phyloP scores from a whole-genome alignment of 2,113 vertebrate genomes.

The Caranx melampygus region DNA sequence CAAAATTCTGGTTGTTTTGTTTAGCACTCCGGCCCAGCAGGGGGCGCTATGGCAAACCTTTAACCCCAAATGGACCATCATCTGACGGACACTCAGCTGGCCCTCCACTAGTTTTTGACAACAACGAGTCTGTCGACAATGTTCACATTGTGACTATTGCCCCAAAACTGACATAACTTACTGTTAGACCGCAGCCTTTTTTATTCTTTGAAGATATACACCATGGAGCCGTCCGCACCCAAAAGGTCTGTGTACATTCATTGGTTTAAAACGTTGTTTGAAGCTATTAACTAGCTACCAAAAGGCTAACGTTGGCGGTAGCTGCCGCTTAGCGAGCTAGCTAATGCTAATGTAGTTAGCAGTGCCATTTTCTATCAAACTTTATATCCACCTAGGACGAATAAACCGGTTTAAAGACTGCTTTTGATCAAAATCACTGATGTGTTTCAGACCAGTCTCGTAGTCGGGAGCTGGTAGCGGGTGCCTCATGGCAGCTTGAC shows the following conservation, averaged over 20 bases:
- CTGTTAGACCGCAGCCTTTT: not conserved
- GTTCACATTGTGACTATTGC: conserved; percentile 50
- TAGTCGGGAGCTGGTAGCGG: not conserved
- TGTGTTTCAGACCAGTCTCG: not conserved
- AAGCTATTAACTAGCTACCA: conserved; percentile 13
- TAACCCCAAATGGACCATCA: not conserved
- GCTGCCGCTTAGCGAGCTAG: conserved; percentile 30
- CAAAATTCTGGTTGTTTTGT: no score
- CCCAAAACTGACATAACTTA: not conserved
- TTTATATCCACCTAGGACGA: not conserved
- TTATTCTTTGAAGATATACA: not conserved
- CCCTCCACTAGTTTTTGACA: conserved; percentile 68
- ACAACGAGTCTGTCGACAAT: conserved; percentile 71
- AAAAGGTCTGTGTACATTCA: conserved; percentile 72
- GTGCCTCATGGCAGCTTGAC: not conserved
- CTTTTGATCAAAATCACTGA: accelerated
- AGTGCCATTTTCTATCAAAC: conserved; percentile 4
- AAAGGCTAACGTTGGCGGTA: conserved; percentile 46
- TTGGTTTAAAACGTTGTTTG: not conserved
- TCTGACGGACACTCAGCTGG: conserved; percentile 62
- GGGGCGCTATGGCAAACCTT: not conserved
- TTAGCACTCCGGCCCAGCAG: conserved; percentile 38
- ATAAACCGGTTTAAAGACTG: not conserved
- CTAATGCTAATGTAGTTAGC: conserved; percentile 50
- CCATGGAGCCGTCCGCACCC: conserved; percentile 77